phyloP scores from a whole-genome alignment of 92 coral and sea anemone species.

The Palythoa heliodiscus region DNA sequence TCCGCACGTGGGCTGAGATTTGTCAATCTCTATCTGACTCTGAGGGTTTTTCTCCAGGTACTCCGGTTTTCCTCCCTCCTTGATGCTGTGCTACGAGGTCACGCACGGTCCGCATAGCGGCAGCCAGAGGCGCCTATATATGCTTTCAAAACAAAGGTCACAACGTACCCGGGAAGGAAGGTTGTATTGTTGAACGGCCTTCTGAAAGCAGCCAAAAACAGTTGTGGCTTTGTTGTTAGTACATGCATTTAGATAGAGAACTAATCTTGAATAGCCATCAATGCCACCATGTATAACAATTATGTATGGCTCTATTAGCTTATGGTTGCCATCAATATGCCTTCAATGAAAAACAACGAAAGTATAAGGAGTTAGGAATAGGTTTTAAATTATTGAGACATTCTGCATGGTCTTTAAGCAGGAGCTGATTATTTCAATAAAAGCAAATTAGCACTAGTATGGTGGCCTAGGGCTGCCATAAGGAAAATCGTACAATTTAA shows the following conservation, averaged over 20 bases:
- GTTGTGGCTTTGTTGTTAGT: conserved; percentile 60
- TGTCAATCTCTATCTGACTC: too few species aligned
- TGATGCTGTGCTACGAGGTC: too few species aligned
- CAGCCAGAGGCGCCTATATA: too few species aligned
- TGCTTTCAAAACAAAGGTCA: conserved; percentile 65
- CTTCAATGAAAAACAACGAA: conserved; percentile 31
- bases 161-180: conserved; percentile 64
- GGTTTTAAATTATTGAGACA: neutral
- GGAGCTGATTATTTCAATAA: neutral
- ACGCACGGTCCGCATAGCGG: too few species aligned
- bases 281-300: conserved; percentile 74
- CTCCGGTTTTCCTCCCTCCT: too few species aligned
- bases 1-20: too few species aligned
- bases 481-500: too few species aligned
- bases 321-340: conserved; percentile 69
- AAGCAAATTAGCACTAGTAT: neutral
- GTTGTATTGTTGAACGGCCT: conserved; percentile 49
- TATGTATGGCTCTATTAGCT: conserved; percentile 63
- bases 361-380: neutral
- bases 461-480: too few species aligned
- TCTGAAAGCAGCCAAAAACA: conserved; percentile 52
- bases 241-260: conserved; percentile 54
- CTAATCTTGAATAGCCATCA: conserved; percentile 66
- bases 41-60: too few species aligned
- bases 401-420: neutral